Conservation (phyloP, 1,140 invertebrate species). For the Drepana arcuata region DNA sequence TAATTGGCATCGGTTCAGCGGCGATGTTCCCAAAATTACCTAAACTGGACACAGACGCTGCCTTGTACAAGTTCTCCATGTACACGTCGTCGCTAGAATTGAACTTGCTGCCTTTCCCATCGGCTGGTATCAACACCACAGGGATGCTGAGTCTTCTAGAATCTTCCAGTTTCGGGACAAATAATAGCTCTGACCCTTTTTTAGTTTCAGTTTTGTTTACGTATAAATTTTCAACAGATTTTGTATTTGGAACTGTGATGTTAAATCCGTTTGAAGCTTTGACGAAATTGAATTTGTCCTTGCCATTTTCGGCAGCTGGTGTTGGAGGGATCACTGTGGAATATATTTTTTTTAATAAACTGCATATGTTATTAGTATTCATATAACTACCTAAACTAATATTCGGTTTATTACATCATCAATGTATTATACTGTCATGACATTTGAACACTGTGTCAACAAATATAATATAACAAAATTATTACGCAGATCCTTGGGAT, state of each 20-base stretch:
- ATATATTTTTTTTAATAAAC: too few species aligned
- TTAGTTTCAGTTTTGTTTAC: conserved; percentile 21
- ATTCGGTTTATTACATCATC: too few species aligned
- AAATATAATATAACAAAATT: too few species aligned
- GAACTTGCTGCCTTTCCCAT: conserved; percentile 38
- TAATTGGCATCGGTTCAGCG: conserved; percentile 55
- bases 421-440: too few species aligned
- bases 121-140: conserved; percentile 48
- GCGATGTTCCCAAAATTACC: conserved; percentile 54
- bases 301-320: conserved; percentile 30
- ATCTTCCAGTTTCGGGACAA: conserved; percentile 45
- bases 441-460: too few species aligned
- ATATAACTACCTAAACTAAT: too few species aligned
- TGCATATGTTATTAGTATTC: too few species aligned
- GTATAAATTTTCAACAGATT: conserved; percentile 50
- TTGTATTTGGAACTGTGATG: conserved; percentile 21
- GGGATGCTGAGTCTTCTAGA: conserved; percentile 55
- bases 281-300: conserved; percentile 38
- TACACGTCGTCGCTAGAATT: conserved; percentile 52
- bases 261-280: conserved; percentile 14
- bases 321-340: conserved; percentile 59
- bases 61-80: conserved; percentile 56
- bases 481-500: too few species aligned
- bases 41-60: conserved; percentile 53
- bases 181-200: conserved; percentile 37